These are phyloP conservation scores for Pluvianellus socialis DNA, from an alignment of 2,113 vertebrate genomes.

Conservation along the genomic window DNA sequence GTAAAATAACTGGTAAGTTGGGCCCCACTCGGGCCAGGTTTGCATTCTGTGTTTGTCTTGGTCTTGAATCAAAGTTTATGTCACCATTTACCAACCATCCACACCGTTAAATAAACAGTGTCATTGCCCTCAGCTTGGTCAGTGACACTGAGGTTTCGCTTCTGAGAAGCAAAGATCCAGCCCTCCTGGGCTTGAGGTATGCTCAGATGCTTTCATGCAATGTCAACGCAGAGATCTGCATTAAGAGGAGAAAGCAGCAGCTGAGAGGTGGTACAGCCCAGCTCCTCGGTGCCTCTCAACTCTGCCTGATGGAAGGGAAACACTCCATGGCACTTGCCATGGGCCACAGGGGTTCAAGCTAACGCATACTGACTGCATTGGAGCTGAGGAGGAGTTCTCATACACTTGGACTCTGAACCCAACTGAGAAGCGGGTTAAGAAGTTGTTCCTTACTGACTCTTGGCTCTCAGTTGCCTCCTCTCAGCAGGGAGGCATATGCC, in stretches of 20 bases:
- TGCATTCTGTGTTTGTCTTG: conserved; percentile 39
- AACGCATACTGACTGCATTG: background rate
- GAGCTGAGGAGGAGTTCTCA: background rate
- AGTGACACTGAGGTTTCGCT: conserved; percentile 28
- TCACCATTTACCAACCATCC: background rate
- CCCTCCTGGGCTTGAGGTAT: background rate
- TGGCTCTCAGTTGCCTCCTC: background rate
- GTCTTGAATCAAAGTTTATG: conserved; percentile 10
- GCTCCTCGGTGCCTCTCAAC: background rate
- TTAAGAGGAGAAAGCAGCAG: background rate
- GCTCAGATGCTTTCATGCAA: background rate
- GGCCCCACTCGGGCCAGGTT: background rate
- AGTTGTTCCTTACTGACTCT: background rate
- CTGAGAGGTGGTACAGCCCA: background rate
- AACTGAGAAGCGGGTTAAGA: background rate
- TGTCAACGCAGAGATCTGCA: background rate
- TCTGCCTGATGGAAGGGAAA: background rate
- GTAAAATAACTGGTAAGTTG: background rate
- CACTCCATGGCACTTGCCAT: background rate
- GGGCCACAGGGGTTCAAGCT: accelerated
- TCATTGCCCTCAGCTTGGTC: background rate
- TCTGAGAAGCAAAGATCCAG: background rate
- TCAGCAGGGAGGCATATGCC: background rate
- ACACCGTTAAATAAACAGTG: conserved; percentile 35
- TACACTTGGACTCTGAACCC: background rate